Evolutionary conservation across 53 echinoderm and acorn worm species (phyloP).

Genomic region (Holothuria scabra): DNA sequence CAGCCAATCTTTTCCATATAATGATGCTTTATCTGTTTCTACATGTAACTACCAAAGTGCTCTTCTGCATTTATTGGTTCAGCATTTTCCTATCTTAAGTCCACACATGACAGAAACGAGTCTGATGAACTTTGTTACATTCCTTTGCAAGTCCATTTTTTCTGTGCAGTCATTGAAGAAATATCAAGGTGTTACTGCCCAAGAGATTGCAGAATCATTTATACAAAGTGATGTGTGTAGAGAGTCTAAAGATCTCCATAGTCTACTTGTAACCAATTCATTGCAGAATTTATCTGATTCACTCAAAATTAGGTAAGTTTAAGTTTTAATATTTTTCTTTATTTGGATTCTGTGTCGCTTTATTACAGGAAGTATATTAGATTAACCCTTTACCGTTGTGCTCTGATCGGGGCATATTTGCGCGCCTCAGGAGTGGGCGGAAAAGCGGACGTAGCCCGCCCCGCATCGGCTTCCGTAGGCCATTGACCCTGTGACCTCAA

Average conservation of each 20-base stretch:
- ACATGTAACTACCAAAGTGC: not conserved
- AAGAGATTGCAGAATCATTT: conserved; percentile 4
- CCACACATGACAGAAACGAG: conserved; percentile 9
- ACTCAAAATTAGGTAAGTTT: not conserved
- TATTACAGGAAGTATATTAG: no score
- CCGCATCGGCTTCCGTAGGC: no score
- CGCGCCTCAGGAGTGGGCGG: no score
- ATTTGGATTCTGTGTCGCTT: no score
- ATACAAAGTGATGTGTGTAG: conserved; percentile 9
- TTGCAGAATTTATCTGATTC: not conserved
- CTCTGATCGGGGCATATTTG: no score
- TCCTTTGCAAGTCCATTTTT: not conserved
- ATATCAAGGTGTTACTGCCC: not conserved
- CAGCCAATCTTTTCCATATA: not conserved
- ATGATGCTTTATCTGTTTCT: not conserved
- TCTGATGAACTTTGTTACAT: conserved; percentile 1
- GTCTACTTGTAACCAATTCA: not conserved
- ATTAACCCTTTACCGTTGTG: no score
- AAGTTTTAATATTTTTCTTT: no score
- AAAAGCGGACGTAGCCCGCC: no score
- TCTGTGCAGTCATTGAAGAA: not conserved
- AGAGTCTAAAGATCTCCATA: conserved; percentile 18
- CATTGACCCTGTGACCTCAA: no score
- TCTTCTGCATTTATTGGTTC: not conserved
- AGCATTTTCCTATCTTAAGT: not conserved